A percentile compares a stretch with the other conserved stretches of the same genome.
Conservation (phyloP, 2,797 vertebrate genomes). For the Falco cherrug region DNA sequence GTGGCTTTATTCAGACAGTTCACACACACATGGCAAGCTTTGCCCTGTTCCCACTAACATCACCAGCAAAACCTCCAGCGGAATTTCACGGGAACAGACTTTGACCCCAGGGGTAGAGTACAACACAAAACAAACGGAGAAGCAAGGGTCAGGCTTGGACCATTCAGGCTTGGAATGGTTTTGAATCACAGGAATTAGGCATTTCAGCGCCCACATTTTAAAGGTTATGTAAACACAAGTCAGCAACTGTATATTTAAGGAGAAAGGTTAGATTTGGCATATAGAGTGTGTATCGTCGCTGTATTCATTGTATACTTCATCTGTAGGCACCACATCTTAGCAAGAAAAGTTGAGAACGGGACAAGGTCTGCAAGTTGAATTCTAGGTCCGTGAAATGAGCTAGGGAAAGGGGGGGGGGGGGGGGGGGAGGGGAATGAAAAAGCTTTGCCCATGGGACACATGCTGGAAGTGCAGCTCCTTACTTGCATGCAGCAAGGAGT, state of each 20-base stretch:
- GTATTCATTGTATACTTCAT: background rate
- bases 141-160: constrained; percentile 16
- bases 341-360: background rate
- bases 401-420: background rate
- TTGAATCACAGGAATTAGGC: constrained; percentile 51
- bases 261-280: constrained; percentile 69
- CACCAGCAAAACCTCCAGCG: background rate
- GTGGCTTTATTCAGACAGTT: background rate
- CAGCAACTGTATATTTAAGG: constrained; percentile 26
- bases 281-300: constrained; percentile 17
- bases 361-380: background rate
- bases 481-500: constrained; percentile 24
- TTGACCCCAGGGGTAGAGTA: background rate
- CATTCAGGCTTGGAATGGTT: constrained; percentile 55
- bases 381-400: background rate
- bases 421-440: background rate
- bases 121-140: background rate
- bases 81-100: background rate
- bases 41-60: background rate
- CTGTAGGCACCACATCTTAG: constrained; percentile 59
- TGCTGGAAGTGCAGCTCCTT: constrained; percentile 29
- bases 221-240: constrained; percentile 61
- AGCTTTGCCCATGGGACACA: constrained; percentile 6
- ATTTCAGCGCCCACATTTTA: background rate
- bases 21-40: background rate